phyloP scores from a whole-genome alignment of 2,113 vertebrate species.

The Prunella fulvescens region DNA sequence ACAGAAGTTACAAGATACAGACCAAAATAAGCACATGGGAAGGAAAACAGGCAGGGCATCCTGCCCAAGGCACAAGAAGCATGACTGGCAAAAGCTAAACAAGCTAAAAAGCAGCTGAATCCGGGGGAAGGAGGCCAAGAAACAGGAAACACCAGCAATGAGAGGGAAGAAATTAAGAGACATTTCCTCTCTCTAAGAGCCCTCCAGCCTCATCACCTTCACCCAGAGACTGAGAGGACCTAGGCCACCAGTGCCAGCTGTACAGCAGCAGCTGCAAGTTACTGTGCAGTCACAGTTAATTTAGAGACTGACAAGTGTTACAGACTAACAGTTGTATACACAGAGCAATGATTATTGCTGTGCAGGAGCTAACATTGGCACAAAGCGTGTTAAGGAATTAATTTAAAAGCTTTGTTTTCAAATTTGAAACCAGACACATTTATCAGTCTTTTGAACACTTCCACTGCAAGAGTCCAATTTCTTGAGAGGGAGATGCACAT shows the following conservation, averaged over 20 bases:
- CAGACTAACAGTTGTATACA: neutral
- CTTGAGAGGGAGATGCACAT: neutral
- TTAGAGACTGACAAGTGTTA: neutral
- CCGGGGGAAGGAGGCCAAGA: neutral
- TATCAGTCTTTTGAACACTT: neutral
- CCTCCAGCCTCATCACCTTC: neutral
- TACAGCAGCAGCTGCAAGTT: neutral
- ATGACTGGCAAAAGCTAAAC: neutral
- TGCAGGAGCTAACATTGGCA: neutral
- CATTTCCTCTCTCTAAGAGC: neutral
- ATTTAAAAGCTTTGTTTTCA: neutral
- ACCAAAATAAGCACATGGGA: neutral
- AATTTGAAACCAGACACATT: neutral
- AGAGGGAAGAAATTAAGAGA: neutral
- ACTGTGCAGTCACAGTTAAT: neutral
- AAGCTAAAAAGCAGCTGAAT: neutral
- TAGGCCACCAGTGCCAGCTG: accelerated
- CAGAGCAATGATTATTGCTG: neutral
- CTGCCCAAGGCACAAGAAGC: neutral
- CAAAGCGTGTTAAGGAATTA: neutral
- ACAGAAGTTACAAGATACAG: neutral
- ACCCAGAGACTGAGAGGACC: neutral
- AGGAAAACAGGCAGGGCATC: neutral
- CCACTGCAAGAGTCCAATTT: neutral
- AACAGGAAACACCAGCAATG: neutral